Evolutionary conservation across 2,113 vertebrate genomes (phyloP).

Genomic region (Rhea pennata): DNA sequence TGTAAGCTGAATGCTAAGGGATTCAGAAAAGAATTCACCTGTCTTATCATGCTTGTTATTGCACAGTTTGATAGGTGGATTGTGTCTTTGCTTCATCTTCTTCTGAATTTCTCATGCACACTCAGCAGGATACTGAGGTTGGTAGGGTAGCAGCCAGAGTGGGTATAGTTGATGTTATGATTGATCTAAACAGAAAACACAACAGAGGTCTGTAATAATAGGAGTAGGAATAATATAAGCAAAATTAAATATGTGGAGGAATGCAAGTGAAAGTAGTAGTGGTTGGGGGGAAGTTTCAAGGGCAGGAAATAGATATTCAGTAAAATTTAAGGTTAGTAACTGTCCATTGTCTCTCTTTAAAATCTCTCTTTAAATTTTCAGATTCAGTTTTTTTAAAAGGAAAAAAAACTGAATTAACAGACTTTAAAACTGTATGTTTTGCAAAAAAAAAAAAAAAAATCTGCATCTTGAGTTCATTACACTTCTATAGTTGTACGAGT

Average conservation of each 20-base stretch:
- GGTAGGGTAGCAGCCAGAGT: neutral
- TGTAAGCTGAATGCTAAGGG: neutral
- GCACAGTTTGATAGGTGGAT: neutral
- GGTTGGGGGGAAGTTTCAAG: neutral
- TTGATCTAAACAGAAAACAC: neutral
- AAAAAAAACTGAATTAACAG: neutral
- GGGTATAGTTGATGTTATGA: neutral
- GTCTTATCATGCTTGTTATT: neutral
- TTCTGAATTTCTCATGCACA: neutral
- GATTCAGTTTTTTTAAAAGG: neutral
- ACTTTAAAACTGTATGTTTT: neutral
- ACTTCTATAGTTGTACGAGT: neutral
- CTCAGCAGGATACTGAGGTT: neutral
- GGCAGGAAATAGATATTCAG: neutral
- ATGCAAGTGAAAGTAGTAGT: neutral
- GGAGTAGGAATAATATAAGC: neutral
- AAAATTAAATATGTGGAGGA: neutral
- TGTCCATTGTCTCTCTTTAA: neutral
- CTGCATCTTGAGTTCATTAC: constrained; percentile 11
- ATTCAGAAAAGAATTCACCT: neutral
- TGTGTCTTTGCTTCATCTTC: neutral
- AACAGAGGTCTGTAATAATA: neutral
- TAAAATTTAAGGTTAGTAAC: neutral
- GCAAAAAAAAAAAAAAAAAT: neutral
- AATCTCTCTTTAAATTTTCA: neutral